Base-by-base conservation (phyloP, 2,888 invertebrate genomes). In the Crossocerus cetratus region DNA sequence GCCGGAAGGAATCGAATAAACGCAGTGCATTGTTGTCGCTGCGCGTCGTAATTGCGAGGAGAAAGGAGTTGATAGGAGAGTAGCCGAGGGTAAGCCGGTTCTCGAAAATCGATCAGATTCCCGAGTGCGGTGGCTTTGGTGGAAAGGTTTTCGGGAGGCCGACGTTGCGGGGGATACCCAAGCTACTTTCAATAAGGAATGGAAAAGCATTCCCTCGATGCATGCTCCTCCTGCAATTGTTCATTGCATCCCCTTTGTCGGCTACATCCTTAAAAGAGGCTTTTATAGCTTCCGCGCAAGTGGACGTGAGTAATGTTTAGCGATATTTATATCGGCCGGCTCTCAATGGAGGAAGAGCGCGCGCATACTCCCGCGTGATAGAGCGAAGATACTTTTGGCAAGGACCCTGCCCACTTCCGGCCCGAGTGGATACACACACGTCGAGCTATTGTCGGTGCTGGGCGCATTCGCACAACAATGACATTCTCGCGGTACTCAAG, bases 1-100 rank as follows among this genome's bases (percentile, higher is more conserved):
- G 21, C 42, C 43, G 21, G 53, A 22, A 56, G 72, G 72, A 72
- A 77, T 72, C 69, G 75, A 69, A 75, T 72, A 72, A 77, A 75
- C 69, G 64, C 64, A 54, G 54, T 44, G 16, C 16, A 44, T 62
- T 55, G 67, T 62, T 18, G 20, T 64, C 43, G 57, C 5, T 8
- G 42, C 45, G 13, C 2, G 20, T 22, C 53, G 69, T 77, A 77
- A 76, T 77, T 69, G 64, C 57, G 20, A 60, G 54, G 13, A 49
- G 49, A 49, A 49, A 49, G 16, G 49, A 16, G 4, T 49, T n/a
- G 49, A 49, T 14, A 3, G n/a, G 20, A n/a, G 62, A 56, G 21
- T 14, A 44, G 61, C n/a, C n/a, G 55, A 45, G 32, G 57, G 14
- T n/a, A n/a, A 45, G 32, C 54, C 21, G 55, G 53, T 49, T 61